A percentile compares a stretch with the other conserved stretches of the same genome.
Conservation (phyloP, 2,797 vertebrate genomes). For the Hyperoplus immaculatus region DNA sequence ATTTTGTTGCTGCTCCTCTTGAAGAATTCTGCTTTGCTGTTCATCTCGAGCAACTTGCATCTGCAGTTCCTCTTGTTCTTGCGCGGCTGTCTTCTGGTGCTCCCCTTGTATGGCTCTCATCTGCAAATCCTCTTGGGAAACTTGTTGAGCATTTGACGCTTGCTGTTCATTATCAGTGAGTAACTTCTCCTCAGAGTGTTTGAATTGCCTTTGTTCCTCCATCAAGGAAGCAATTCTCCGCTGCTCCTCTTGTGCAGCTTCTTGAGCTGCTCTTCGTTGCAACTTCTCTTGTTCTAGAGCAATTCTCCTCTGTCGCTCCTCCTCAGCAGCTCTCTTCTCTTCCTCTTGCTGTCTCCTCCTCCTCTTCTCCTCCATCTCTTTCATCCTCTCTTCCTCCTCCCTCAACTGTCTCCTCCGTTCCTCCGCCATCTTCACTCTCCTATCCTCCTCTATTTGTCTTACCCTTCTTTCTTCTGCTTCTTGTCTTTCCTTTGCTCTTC, state of each 20-base stretch:
- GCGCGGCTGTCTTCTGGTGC: not conserved
- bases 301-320: slow-evolving; percentile 19
- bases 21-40: not conserved
- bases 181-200: too few relatives aligned
- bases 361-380: not conserved
- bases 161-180: too few relatives aligned
- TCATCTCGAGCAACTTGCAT: slow-evolving; percentile 4
- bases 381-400: slow-evolving; percentile 10
- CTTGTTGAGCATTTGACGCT: not conserved
- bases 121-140: not conserved
- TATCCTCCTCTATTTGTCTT: slow-evolving; percentile 17
- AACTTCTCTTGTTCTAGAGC: not conserved
- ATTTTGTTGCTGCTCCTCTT: not conserved
- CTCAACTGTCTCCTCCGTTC: slow-evolving; percentile 13
- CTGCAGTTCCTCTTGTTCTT: not conserved
- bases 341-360: slow-evolving; percentile 34
- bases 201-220: not conserved
- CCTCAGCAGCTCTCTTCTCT: slow-evolving; percentile 20
- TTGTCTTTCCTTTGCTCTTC: slow-evolving; percentile 39
- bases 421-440: slow-evolving; percentile 13
- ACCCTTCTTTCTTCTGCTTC: slow-evolving; percentile 36
- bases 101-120: not conserved
- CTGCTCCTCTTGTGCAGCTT: not conserved
- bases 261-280: slow-evolving; percentile 3
- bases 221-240: not conserved